Base-by-base conservation (phyloP, 2,797 vertebrate genomes). In the Choloepus didactylus region DNA sequence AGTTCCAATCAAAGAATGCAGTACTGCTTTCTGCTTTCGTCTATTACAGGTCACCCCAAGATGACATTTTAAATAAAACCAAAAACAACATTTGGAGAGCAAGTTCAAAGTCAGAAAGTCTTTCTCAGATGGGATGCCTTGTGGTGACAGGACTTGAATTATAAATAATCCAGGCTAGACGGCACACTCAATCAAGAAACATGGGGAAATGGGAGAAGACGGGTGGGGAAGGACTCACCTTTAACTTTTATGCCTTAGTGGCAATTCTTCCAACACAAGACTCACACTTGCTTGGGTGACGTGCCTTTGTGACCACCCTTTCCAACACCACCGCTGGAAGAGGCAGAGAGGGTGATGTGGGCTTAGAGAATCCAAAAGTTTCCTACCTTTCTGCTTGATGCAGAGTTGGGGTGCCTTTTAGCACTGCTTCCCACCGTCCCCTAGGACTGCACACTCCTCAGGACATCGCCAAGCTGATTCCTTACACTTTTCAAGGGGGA, bases 381-480 rank as follows among this genome's bases (percentile, higher is more conserved):
- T 95, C 97, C 75, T 94, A 98, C 90, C 98, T 98, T 19, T 6
- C 75, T 0, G 0, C 77, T 38, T 12, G 0, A 0, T 15, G 35
- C 75, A 54, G 1, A 70, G 75, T 7, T 1, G 18, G 41, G 62
- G 38, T 3, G 82, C 66, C 29, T 59, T 60, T 83, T 44, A 84
- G 94, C 83, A 75, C 84, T 27, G 0, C 18, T 66, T 51, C 29
- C 66, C 35, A 27, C 76, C 2, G 41, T 75, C 51, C 25, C 15
- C 6, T 5, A 62, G 7, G 67, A 35, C 2, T 0, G 31, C 25
- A 4, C 23, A 35, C 88, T 93, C 92, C 38, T 90, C 84, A 72
- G 76, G 67, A 91, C 0, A 0, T 85, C 49, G 31, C 9, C 12
- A n/a, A 25, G 44, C 19, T 49, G 84, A 64, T 19, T 35, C 15